Base-by-base conservation (phyloP, 2,888 invertebrate species). In the Phyllotreta cruciferae region DNA sequence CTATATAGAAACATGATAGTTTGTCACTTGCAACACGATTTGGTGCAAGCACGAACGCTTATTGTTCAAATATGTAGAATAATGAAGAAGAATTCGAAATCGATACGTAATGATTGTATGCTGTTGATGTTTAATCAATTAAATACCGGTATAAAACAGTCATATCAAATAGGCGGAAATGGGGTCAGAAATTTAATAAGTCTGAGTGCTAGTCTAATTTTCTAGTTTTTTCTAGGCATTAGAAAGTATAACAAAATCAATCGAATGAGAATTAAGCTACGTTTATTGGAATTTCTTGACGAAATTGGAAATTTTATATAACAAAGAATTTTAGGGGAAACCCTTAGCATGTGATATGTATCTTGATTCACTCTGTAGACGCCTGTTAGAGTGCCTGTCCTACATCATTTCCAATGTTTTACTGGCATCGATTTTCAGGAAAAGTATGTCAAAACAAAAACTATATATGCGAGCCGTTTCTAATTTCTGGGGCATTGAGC, bases 51-150 rank as follows among this genome's bases (percentile, higher is more conserved):
- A 49, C 49, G 49, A 49, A 35, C n/a, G 11, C 49, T 6, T 24
- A 24, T 35, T 14, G 47, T 47, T 47, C 47, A 47, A 47, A 47
- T 47, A 47, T 47, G 24, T 47, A 11, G 14, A 9, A 9, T 47
- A 13, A 47, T n/a, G 13, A 8, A 47, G 34, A 47, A 14, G 34
- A 13, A 14, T 14, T 47, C 35, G 47, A 52, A 62, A 62, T 57
- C 62, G 35, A 62, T 62, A 56, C 44, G 2, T 44, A 44, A 44
- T 13, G 7, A 24, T 24, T 4, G 24, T 24, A 4, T 24, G 24
- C 4, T 24, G 24, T 24, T 24, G 24, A 1, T 24, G 24, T 24
- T 24, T 24, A 24, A 24, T 24, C 24, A 24, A 24, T 24, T 24
- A 24, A n/a, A 24, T 24, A 4, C 24, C 1, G 24, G 24, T 4